A percentile compares a stretch with the other conserved stretches of the same genome.
Evolutionary conservation across 2,113 vertebrate genomes (phyloP).

Genomic region (Pteronura brasiliensis): DNA sequence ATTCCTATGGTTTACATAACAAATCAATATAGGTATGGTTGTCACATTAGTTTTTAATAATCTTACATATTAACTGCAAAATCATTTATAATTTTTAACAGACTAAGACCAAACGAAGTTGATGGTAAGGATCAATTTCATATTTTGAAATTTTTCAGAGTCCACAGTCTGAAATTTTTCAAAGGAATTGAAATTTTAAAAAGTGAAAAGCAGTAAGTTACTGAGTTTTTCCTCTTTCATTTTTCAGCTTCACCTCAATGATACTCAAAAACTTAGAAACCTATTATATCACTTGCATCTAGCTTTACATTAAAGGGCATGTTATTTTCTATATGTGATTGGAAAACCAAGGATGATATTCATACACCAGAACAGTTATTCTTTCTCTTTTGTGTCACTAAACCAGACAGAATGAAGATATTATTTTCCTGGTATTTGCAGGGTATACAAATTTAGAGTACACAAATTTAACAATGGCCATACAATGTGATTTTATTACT

Average conservation of each 20-base stretch:
- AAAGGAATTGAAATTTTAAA: not conserved
- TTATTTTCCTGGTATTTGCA: not conserved
- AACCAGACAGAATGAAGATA: not conserved
- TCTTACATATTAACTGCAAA: not conserved
- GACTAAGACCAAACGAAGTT: not conserved
- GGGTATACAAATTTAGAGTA: not conserved
- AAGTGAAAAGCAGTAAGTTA: not conserved
- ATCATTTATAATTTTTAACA: not conserved
- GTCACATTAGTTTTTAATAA: not conserved
- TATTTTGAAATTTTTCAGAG: not conserved
- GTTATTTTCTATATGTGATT: not conserved
- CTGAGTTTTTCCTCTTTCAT: not conserved
- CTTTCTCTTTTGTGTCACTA: not conserved
- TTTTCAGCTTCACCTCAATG: not conserved
- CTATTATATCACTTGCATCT: not conserved
- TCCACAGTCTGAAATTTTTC: not conserved
- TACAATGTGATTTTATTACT: not conserved
- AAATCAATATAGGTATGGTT: not conserved
- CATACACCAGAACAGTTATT: not conserved
- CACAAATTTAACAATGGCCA: not conserved
- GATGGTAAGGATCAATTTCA: not conserved
- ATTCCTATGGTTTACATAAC: not conserved
- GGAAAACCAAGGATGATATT: not conserved
- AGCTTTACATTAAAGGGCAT: not conserved
- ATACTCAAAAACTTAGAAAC: not conserved